Evolutionary conservation across 2,797 vertebrate genomes (phyloP).

Genomic region (Nannoperca obscura): DNA sequence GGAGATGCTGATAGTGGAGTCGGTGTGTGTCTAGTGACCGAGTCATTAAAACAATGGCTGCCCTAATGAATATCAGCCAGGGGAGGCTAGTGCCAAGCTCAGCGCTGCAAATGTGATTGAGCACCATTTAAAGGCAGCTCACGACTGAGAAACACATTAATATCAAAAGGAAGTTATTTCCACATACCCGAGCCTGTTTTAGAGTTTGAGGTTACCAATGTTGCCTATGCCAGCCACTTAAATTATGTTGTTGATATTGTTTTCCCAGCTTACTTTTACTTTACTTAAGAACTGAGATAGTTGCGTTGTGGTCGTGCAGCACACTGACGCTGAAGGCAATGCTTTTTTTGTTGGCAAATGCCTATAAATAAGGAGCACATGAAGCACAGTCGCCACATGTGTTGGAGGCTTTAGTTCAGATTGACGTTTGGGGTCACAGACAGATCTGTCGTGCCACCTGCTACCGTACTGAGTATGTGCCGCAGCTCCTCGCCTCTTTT

Average conservation of each 20-base stretch:
- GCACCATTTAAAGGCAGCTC: conserved; percentile 57
- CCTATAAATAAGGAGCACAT: conserved; percentile 9
- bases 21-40: conserved; percentile 73
- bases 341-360: conserved; percentile 3
- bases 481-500: conserved; percentile 30
- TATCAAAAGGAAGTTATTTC: conserved; percentile 53
- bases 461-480: conserved; percentile 39
- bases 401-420: conserved; percentile 17
- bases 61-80: conserved; percentile 75
- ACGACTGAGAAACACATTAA: conserved; percentile 41
- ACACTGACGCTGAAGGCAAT: conserved; percentile 8
- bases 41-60: conserved; percentile 76
- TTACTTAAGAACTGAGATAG: conserved; percentile 9
- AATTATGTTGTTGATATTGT: conserved; percentile 26
- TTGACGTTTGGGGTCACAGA: conserved; percentile 41
- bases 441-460: conserved; percentile 48
- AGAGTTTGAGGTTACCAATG: neutral
- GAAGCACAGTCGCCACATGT: neutral
- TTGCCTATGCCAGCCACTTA: conserved; percentile 13
- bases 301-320: neutral
- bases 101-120: conserved; percentile 62
- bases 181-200: conserved; percentile 12
- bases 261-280: neutral
- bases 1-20: conserved; percentile 55
- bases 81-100: conserved; percentile 61